Conservation (phyloP, 2,888 invertebrate genomes). For the Ganaspis brasiliensis region DNA sequence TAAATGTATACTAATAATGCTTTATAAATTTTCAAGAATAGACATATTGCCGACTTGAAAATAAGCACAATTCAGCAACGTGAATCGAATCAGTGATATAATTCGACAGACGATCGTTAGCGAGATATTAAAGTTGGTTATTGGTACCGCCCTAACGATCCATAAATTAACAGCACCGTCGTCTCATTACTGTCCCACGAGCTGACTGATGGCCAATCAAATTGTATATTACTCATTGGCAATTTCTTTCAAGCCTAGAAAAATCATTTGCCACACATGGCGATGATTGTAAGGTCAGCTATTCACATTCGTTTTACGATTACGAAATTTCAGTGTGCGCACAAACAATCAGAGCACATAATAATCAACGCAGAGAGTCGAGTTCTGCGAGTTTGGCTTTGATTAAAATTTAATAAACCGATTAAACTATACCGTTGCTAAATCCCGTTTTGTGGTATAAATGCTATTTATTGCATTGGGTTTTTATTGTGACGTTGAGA, state of each 20-base stretch:
- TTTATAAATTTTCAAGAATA: slow-evolving; percentile 1
- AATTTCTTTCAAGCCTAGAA: slow-evolving; percentile 8
- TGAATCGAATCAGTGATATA: slow-evolving; percentile 2
- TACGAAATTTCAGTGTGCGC: background rate
- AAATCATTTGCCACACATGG: slow-evolving; percentile 19
- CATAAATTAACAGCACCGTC: slow-evolving; percentile 18
- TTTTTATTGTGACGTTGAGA: slow-evolving; percentile 40
- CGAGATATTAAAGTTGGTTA: slow-evolving; percentile 11
- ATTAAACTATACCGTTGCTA: slow-evolving; percentile 23
- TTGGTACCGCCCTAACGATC: slow-evolving; percentile 22
- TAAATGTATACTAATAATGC: background rate
- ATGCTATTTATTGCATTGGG: slow-evolving; percentile 36
- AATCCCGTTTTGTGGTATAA: slow-evolving; percentile 38
- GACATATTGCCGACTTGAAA: background rate
- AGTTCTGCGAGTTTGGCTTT: background rate
- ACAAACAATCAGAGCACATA: background rate
- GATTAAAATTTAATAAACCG: slow-evolving; percentile 27
- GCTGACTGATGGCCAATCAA: slow-evolving; percentile 20
- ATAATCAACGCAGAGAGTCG: background rate
- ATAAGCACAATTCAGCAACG: background rate
- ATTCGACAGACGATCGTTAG: slow-evolving; percentile 18
- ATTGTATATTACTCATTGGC: slow-evolving; percentile 12
- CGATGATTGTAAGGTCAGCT: slow-evolving; percentile 18
- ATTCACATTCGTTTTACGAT: background rate
- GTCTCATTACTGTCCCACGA: slow-evolving; percentile 31